Evolutionary conservation across 1,140 invertebrate genomes (phyloP), one percentile per base, ranked within the genome.

Genomic region (Ganaspis sp.): DNA sequence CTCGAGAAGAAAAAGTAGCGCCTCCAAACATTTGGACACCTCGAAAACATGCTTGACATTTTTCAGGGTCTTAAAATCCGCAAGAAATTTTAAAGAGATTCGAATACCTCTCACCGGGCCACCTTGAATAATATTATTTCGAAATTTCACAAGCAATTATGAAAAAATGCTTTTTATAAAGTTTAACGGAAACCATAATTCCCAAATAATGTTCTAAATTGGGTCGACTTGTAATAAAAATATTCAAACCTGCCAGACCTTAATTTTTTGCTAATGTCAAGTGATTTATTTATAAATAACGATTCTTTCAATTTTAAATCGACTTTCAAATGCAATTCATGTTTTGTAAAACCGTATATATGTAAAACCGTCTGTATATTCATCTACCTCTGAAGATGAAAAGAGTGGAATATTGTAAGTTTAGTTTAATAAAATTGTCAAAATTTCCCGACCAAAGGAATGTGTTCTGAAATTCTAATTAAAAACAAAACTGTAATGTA

Each of bases 1-100:
- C 54, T 23, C 54, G 15, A 2, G 11, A 64, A 64, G 54, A 64
- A 64, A 64, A 64, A 29, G 54, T 15, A 64, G 54, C 26, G 54
- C 23, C 53, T 58, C 21, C 19, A 58, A 58, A 58, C 9, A 58
- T 58, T 58, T 21, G 53, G 53, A 58, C 53, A 58, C 53, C 53
- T 23, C 21, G 53, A 23, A 58, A 58, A 58, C 53, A 23, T 58
- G 53, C 21, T 58, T 58, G 53, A 29, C 23, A 64, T 64, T 64
- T 64, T 64, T 12, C 9, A 64, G 54, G 26, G 11, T 64, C 23
- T 64, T 64, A 29, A 64, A 64, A 64, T 29, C 9, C 23, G 15
- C 54, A 64, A 29, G 54, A 49, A 49, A 49, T 49, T 49, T 49
- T 49, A 49, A 49, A 49, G 45, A 15, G n/a, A 0, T 26, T 29